Evolutionary conservation across 1,140 invertebrate genomes (phyloP).

Genomic region (Periplaneta americana): DNA sequence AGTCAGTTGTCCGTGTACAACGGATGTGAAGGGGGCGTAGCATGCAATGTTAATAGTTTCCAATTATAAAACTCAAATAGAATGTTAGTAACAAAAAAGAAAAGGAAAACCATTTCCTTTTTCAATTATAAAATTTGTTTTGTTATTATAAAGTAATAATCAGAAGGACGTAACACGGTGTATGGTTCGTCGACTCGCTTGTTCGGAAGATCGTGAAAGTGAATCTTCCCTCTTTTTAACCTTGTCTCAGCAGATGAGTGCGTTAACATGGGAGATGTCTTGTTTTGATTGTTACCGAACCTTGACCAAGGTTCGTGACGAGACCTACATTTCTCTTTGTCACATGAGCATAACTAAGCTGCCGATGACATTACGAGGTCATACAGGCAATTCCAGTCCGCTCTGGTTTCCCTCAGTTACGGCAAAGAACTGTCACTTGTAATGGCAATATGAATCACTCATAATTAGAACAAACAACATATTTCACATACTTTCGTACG

Average conservation of each 20-base stretch:
- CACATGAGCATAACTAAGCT: neutral
- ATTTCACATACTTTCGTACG: too few species aligned
- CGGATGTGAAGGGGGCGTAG: neutral
- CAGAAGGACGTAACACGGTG: neutral
- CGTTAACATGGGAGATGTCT: neutral
- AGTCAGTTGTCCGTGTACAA: neutral
- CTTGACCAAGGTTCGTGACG: neutral
- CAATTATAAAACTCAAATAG: neutral
- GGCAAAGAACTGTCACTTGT: too few species aligned
- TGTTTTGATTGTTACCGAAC: neutral
- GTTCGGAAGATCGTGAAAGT: neutral
- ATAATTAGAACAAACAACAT: too few species aligned
- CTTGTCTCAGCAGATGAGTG: neutral
- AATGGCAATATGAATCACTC: too few species aligned
- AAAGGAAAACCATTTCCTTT: neutral
- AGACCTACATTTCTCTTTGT: neutral
- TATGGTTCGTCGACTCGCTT: neutral
- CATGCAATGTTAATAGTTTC: neutral
- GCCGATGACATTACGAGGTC: neutral
- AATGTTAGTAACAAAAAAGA: neutral
- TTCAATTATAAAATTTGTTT: neutral
- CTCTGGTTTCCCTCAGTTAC: too few species aligned
- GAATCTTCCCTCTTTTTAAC: neutral
- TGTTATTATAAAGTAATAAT: neutral
- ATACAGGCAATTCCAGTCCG: neutral